Conservation (phyloP, 2,797 vertebrate genomes). For the Gadopsis bispinosus region DNA sequence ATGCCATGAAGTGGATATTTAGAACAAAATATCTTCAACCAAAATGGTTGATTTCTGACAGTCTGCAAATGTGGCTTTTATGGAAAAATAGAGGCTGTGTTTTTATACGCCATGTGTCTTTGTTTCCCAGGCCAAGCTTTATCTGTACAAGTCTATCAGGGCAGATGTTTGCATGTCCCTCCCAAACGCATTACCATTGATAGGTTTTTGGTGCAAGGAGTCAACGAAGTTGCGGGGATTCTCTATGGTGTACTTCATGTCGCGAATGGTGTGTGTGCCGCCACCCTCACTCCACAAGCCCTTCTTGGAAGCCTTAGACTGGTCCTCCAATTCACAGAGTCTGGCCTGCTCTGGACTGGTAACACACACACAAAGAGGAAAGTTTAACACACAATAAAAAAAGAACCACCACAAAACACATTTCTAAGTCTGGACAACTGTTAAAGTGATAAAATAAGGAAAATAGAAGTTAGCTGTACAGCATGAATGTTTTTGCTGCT, state of each 20-base stretch:
- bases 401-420: constrained; percentile 4
- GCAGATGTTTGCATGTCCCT: not conserved
- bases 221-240: constrained; percentile 97
- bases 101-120: constrained; percentile 15
- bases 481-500: not conserved
- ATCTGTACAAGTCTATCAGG: not conserved
- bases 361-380: constrained; percentile 35
- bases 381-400: constrained; percentile 15
- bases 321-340: constrained; percentile 94
- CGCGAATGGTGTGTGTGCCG: constrained; percentile 90
- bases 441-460: not conserved
- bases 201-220: constrained; percentile 95
- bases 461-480: not conserved
- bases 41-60: constrained; percentile 30
- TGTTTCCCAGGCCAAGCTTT: not conserved
- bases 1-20: constrained; percentile 27
- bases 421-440: constrained; percentile 5
- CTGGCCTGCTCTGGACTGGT: constrained; percentile 93
- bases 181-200: constrained; percentile 89
- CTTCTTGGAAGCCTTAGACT: constrained; percentile 91
- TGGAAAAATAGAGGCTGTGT: not conserved
- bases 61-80: constrained; percentile 22
- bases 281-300: constrained; percentile 94
- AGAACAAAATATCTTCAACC: constrained; percentile 10
- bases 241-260: constrained; percentile 95